Evolutionary conservation across 2,888 invertebrate species (phyloP), one percentile per base, ranked within the genome.

Genomic region (Melanostoma scalare): DNA sequence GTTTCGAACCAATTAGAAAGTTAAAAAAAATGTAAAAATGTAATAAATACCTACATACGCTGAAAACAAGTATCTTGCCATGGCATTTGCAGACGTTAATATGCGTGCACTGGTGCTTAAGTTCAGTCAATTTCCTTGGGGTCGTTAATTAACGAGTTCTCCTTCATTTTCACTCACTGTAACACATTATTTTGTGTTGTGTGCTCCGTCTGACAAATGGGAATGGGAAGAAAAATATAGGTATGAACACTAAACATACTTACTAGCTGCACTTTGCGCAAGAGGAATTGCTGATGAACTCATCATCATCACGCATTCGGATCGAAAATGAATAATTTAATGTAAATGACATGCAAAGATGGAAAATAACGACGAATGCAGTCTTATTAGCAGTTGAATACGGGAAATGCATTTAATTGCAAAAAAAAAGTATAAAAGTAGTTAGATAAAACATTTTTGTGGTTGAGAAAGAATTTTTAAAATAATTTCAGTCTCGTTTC

Each of bases 61-160:
- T 78, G 9, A 63, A 79, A 82, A 79, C 68, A 60, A 74, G 77
- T 82, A 61, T 76, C 20, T 68, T 65, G 60, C 78, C 58, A 56
- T 60, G 73, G 65, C 69, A 71, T 79, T 79, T 75, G 75, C 79
- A 79, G 79, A 67, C 79, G 78, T 61, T 84, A 84, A 84, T 84
- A 65, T 84, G 79, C 84, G 79, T 84, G 79, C 67, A 71, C 84
- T 60, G 71, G 74, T 79, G 79, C 74, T 67, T 79, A 71, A 84
- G 84, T 84, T 84, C 84, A 84, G 79, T 75, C 68, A 74, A 68
- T 79, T 84, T 84, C 69, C 84, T 84, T 79, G 74, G 65, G 84
- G 84, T 79, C 74, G 79, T 79, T 84, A 84, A 84, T 79, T 84
- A 84, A 84, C 84, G 84, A 84, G 84, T 84, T 84, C 84, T 84